These are phyloP conservation scores for Drosophila novamexicana DNA, from an alignment of 1,140 invertebrate species.

Conservation along the genomic window DNA sequence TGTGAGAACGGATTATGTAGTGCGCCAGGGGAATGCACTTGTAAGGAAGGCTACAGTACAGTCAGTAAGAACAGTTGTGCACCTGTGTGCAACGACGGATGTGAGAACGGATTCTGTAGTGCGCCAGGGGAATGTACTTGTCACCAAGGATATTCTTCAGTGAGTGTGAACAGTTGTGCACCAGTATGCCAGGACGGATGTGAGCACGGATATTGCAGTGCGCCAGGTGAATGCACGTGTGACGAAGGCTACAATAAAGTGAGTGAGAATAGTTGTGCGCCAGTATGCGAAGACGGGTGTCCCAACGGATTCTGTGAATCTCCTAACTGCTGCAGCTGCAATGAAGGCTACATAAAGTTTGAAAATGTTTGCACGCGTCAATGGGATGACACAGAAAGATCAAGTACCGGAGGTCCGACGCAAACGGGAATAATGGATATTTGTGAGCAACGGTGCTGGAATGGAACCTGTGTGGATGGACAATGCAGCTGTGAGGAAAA, in stretches of 20 bases:
- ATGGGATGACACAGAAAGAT: neutral
- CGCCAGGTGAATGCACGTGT: constrained; percentile 1
- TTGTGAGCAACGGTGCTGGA: constrained; percentile 38
- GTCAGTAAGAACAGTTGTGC: constrained; percentile 2
- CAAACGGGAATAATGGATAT: too few relatives aligned
- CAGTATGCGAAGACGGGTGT: neutral
- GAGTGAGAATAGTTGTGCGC: neutral
- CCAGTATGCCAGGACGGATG: neutral
- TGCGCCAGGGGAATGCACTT: constrained; percentile 13
- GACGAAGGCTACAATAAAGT: constrained; percentile 26
- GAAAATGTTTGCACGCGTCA: constrained; percentile 12
- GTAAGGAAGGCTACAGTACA: neutral
- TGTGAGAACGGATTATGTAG: constrained; percentile 7
- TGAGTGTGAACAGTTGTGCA: neutral
- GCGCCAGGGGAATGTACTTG: neutral
- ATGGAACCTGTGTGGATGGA: constrained; percentile 49
- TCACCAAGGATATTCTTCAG: neutral
- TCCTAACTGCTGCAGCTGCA: constrained; percentile 25
- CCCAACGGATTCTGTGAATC: neutral
- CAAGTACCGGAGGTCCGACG: neutral
- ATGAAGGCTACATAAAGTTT: neutral
- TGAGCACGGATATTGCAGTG: neutral
- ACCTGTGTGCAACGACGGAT: constrained; percentile 1
- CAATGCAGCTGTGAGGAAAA: constrained; percentile 39
- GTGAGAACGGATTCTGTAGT: constrained; percentile 1